These are phyloP conservation scores for Lepus americanus DNA, from an alignment of 2,113 vertebrate species.

Conservation along the genomic window DNA sequence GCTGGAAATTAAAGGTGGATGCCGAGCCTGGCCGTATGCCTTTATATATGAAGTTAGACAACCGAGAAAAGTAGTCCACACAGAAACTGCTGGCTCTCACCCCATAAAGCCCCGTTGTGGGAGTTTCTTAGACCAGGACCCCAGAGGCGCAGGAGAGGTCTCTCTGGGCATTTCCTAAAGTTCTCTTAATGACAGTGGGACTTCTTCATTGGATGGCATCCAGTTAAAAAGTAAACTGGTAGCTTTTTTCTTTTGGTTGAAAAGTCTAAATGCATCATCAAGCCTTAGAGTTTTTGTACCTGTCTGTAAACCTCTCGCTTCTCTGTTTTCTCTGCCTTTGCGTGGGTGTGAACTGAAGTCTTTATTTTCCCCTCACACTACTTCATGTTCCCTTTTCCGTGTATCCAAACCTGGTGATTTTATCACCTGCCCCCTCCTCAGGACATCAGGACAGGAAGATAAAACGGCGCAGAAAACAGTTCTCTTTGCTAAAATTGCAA, in stretches of 20 bases:
- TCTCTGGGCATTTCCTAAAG: neutral
- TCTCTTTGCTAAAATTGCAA: neutral
- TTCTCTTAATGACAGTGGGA: slow-evolving; percentile 9
- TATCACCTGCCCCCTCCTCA: neutral
- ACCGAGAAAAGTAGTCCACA: neutral
- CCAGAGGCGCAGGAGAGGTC: neutral
- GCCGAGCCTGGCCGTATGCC: neutral
- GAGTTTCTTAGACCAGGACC: neutral
- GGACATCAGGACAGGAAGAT: neutral
- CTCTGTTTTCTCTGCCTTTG: neutral
- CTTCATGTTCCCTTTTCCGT: neutral
- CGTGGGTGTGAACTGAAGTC: neutral
- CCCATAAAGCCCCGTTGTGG: neutral
- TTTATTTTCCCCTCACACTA: fast-evolving
- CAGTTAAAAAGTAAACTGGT: slow-evolving; percentile 28
- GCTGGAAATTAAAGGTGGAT: neutral
- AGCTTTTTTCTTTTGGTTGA: neutral
- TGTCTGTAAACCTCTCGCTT: neutral
- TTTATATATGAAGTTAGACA: neutral
- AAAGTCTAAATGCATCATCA: slow-evolving; percentile 17
- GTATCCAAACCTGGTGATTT: neutral
- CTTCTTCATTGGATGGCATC: neutral
- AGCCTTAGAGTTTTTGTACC: neutral
- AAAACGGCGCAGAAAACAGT: neutral
- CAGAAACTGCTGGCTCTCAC: neutral